A percentile compares a stretch with the other conserved stretches of the same genome.
phyloP scores from a whole-genome alignment of 2,113 vertebrate genomes.

The Grammomys surdaster region DNA sequence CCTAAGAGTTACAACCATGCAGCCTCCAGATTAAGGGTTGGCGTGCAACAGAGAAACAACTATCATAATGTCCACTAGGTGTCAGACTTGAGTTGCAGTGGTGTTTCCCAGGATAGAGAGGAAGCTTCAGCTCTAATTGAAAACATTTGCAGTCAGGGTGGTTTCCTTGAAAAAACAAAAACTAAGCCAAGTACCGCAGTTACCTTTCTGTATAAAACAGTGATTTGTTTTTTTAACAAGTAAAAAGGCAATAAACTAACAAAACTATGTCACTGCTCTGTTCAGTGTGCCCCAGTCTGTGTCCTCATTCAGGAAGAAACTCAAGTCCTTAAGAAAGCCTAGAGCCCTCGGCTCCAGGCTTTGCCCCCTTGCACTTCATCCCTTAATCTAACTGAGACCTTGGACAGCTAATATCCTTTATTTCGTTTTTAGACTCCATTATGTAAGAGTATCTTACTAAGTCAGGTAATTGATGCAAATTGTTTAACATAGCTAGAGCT shows the following conservation, averaged over 20 bases:
- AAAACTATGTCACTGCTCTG: not conserved
- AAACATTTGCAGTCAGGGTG: not conserved
- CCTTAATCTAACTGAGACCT: not conserved
- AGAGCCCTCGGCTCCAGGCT: not conserved
- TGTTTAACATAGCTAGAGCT: not conserved
- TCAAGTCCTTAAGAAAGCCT: not conserved
- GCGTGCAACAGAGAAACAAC: not conserved
- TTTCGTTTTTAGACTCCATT: not conserved
- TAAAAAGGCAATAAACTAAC: constrained; percentile 30
- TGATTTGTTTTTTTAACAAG: constrained; percentile 18
- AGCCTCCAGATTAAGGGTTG: not conserved
- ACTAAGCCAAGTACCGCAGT: not conserved
- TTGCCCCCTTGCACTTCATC: no score
- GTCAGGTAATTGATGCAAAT: constrained; percentile 18
- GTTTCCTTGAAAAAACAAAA: constrained; percentile 15
- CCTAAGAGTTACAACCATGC: not conserved
- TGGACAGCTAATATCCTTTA: not conserved
- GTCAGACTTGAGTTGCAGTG: constrained; percentile 63
- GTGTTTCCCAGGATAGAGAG: not conserved
- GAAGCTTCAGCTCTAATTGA: not conserved
- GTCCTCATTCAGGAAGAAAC: not conserved
- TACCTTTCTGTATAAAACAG: not conserved
- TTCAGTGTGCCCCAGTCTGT: not conserved
- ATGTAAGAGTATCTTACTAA: constrained; percentile 13
- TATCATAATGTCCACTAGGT: constrained; percentile 63